Evolutionary conservation across 30 jellyfish, hydroid and myxozoan genomes (phyloP), one percentile per base, ranked within the genome.

Genomic region (Aurelia sp.): DNA sequence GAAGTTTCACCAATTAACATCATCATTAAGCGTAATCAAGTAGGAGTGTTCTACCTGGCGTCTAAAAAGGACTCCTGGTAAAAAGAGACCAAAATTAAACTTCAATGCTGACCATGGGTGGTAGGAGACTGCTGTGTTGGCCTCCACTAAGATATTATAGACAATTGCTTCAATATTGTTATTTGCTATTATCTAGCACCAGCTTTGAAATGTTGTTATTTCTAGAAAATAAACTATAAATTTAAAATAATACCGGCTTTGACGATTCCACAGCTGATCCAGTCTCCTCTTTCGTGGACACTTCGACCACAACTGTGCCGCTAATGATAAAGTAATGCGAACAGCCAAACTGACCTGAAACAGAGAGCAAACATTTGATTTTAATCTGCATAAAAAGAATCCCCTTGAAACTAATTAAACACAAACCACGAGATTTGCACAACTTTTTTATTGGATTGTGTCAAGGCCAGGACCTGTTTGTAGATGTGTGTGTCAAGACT

Each of bases 251-350:
- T 66, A 73, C 90, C 72, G 30, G 89, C 61, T 76, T 75, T 5
- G n/a, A 23, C 22, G 33, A 17, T 41, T 86, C 71, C 30, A 80
- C 96, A 21, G 93, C 33, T 59, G 57, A 18, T 15, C 62, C 78
- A 17, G 55, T 9, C 55, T 44, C 64, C n/a, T 75, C 90, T 33
- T 19, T 33, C n/a, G 68, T 59, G 6, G 84, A 62, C 13, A 74
- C 81, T 51, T 85, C 95, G 16, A 86, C 80, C 3, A 62, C 84
- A 33, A 75, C 89, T 30, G 96, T 57, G 8, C 93, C 93, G 23
- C 63, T 84, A 11, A 85, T 30, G 60, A 74, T 65, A 58, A 85
- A 74, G 73, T 74, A 75, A 22, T 65, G 60, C 37, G 96, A 73
- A 3, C 74, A 10, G 20, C 84, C 80, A 78, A 41, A 76, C 23